Evolutionary conservation across 2,888 invertebrate species (phyloP).

Genomic region (Philereme vetulata): DNA sequence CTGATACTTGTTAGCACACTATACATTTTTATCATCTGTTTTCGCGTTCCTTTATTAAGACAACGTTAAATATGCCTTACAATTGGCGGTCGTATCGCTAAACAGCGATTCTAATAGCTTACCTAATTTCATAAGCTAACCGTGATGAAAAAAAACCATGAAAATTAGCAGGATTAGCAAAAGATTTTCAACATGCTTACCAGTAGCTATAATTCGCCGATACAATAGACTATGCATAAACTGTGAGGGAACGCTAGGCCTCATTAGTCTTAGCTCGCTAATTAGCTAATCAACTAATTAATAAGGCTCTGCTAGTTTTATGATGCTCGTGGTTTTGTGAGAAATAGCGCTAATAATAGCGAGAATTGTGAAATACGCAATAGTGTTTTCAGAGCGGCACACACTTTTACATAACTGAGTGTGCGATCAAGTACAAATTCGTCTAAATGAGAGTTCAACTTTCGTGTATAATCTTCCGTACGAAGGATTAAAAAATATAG

Average conservation of each 20-base stretch:
- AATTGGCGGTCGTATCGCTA: too few relatives aligned
- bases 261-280: constrained; percentile 16
- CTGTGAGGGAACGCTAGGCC: constrained; percentile 9
- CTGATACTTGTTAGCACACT: too few relatives aligned
- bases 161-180: background rate
- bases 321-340: constrained; percentile 3
- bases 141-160: background rate
- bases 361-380: background rate
- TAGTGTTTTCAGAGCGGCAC: too few relatives aligned
- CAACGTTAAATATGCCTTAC: too few relatives aligned
- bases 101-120: too few relatives aligned
- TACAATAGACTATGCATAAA: constrained; percentile 4
- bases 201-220: background rate
- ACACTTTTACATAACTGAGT: too few relatives aligned
- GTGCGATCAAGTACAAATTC: too few relatives aligned
- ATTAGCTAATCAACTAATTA: constrained; percentile 21
- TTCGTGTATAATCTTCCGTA: too few relatives aligned
- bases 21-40: too few relatives aligned
- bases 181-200: background rate
- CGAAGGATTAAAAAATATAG: too few relatives aligned
- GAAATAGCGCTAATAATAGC: background rate
- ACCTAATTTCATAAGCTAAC: background rate
- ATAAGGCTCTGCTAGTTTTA: constrained; percentile 16
- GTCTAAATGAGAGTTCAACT: too few relatives aligned
- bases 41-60: too few relatives aligned